Base-by-base conservation (phyloP, 2,113 vertebrate species). In the Dryoscopus gambensis region DNA sequence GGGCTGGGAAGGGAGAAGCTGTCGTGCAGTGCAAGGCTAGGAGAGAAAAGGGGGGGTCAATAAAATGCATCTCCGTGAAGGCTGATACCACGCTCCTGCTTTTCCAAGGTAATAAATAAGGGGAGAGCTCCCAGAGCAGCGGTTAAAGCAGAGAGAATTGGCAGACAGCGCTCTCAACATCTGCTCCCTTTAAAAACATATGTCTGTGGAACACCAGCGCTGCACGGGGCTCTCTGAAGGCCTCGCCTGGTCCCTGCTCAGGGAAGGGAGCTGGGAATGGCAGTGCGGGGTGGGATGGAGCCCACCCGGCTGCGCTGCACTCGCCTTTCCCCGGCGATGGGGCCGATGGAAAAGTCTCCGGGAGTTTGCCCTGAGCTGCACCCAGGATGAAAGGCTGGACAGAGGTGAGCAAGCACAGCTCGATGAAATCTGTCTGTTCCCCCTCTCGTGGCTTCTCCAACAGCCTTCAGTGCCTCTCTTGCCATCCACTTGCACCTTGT, bases 161-260 rank as follows among this genome's bases (percentile, higher is more conserved):
- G 95, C 92, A 97, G 75, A 47, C 13, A 5, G 63, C 15, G 0
- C 37, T 70, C 70, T 67, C 42, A 73, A 93, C 96, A 94, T 95
- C 96, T 97, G 96, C 83, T 95, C 21, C 87, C 71, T 94, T 70
- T 71, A 71, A 55, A 96, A 97, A 90, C 88, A 64, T 56, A 56
- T 39, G 91, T 82, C 69, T 74, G 90, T 53, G 74, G 22, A 93
- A 79, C 64, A 81, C 11, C 23, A 47, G 55, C 13, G 3, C 46
- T 55, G 70, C 50, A 63, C 39, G 25, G 53, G 63, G 40, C 64
- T 68, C 89, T 47, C 42, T 6, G 53, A 50, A 39, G 56, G 46
- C 56, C 47, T 50, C 35, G 9, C 13, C 84, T 47, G 68, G 33
- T 77, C 60, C 50, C 71, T 55, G 63, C 57, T 40, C 5, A 0